Conservation (phyloP, 1,140 invertebrate species). For the Drosophila pseudoobscura region DNA sequence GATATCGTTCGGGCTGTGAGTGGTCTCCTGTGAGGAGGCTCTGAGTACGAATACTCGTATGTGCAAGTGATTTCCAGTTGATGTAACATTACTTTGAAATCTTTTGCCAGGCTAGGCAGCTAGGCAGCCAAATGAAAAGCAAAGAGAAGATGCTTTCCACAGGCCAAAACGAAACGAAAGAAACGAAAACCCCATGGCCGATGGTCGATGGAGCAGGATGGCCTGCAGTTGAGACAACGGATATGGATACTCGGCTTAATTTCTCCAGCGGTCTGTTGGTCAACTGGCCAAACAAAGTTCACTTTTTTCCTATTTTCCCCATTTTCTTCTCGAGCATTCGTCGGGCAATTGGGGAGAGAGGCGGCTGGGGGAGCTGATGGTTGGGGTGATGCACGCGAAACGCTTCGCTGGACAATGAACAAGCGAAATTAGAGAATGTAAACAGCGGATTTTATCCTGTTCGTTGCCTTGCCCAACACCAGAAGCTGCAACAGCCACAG, state of each 20-base stretch:
- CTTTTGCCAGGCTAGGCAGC: conserved; percentile 58
- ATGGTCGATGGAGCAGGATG: background rate
- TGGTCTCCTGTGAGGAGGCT: conserved; percentile 13
- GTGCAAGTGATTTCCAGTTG: conserved; percentile 79
- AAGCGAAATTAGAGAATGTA: conserved; percentile 82
- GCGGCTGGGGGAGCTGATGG: conserved; percentile 2
- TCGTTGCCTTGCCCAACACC: conserved; percentile 58
- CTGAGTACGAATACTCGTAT: conserved; percentile 30
- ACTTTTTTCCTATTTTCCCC: background rate
- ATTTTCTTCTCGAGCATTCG: background rate
- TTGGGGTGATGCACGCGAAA: conserved; percentile 54
- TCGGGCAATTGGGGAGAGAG: background rate
- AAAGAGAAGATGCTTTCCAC: conserved; percentile 70
- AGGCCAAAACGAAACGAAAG: conserved; percentile 24
- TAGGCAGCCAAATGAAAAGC: conserved; percentile 71
- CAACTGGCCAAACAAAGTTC: conserved; percentile 54
- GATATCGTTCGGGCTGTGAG: too few relatives aligned
- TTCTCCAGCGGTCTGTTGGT: conserved; percentile 57
- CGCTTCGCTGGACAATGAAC: conserved; percentile 80
- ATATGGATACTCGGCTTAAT: conserved; percentile 73
- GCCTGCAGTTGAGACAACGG: conserved; percentile 40
- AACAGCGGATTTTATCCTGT: conserved; percentile 81
- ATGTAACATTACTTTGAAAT: conserved; percentile 82
- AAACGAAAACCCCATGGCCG: background rate
- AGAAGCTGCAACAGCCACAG: conserved; percentile 32